phyloP scores from a whole-genome alignment of 2,113 vertebrate species.

The Machaerirhynchus nigripectus region DNA sequence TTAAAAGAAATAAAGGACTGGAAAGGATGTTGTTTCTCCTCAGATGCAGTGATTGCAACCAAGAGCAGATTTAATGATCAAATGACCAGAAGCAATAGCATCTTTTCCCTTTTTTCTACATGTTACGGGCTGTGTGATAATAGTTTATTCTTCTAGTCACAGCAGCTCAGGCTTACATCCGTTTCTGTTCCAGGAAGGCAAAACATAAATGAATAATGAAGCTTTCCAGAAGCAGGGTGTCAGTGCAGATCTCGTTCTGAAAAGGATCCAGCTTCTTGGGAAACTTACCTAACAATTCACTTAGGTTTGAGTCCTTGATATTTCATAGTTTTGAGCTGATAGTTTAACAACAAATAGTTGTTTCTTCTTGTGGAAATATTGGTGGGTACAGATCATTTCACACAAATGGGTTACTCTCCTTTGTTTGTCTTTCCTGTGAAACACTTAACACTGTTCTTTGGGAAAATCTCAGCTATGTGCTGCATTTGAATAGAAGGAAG shows the following conservation, averaged over 20 bases:
- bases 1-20: background rate
- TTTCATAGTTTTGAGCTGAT: background rate
- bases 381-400: background rate
- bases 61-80: background rate
- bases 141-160: background rate
- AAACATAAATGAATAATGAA: conserved; percentile 29
- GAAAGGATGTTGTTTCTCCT: background rate
- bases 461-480: background rate
- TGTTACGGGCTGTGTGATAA: background rate
- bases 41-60: background rate
- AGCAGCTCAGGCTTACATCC: background rate
- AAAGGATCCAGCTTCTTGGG: background rate
- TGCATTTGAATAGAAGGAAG: conserved; percentile 21
- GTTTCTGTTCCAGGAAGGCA: background rate
- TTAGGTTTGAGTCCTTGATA: background rate
- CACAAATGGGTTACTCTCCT: background rate
- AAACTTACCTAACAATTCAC: background rate
- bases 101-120: background rate
- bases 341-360: background rate
- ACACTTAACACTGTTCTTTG: background rate
- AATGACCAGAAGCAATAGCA: background rate
- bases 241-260: background rate
- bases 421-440: conserved; percentile 3
- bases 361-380: background rate
- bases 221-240: conserved; percentile 18